phyloP scores from a whole-genome alignment of 2,797 vertebrate species.

The Synaphobranchus kaupii region DNA sequence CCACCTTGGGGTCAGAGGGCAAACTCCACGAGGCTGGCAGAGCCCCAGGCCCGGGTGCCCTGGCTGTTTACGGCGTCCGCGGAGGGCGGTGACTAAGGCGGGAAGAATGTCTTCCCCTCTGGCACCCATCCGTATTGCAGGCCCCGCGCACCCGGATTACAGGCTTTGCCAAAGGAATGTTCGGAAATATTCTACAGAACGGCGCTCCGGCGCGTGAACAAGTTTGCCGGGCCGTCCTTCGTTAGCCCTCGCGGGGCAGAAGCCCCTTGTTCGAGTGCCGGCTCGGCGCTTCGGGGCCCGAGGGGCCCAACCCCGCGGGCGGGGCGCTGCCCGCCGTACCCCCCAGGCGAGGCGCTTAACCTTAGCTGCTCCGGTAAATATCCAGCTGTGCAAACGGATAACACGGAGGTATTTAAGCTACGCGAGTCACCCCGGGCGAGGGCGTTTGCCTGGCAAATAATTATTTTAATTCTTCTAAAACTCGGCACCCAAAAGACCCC shows the following conservation, averaged over 20 bases:
- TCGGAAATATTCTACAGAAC: background rate
- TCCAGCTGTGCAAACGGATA: background rate
- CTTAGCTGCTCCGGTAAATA: background rate
- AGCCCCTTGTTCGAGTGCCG: background rate
- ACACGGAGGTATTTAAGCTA: background rate
- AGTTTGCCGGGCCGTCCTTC: background rate
- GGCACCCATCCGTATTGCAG: background rate
- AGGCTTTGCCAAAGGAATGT: background rate
- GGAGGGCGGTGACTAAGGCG: background rate
- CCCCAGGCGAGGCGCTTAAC: background rate
- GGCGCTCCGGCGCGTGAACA: background rate
- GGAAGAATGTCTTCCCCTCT: conserved; percentile 12
- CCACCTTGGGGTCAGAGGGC: background rate
- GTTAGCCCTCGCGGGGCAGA: background rate
- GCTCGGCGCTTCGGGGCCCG: too few relatives aligned
- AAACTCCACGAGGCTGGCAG: background rate
- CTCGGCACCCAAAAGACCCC: background rate
- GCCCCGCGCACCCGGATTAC: background rate
- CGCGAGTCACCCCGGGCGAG: background rate
- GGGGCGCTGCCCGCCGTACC: background rate
- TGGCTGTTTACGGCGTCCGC: background rate
- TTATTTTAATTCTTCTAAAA: background rate
- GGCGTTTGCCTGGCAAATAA: conserved; percentile 2
- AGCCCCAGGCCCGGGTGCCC: background rate
- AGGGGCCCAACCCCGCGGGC: background rate